Evolutionary conservation across 2,797 vertebrate genomes (phyloP).

Genomic region (Hydrophis major): DNA sequence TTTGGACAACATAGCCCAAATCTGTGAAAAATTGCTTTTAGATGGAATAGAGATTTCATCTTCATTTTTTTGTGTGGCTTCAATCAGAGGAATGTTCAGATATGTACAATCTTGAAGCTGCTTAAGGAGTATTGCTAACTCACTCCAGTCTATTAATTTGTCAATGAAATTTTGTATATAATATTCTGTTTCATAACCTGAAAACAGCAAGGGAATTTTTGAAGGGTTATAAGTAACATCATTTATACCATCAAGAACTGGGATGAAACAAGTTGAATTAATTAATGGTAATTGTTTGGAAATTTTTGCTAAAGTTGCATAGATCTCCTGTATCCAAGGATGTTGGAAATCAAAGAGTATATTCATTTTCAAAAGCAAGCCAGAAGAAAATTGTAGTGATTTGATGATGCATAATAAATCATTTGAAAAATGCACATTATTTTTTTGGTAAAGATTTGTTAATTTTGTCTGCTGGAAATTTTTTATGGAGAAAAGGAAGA

Average conservation of each 20-base stretch:
- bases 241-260: not conserved
- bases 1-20: constrained; percentile 32
- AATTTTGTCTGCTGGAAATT: constrained; percentile 53
- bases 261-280: constrained; percentile 29
- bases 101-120: not conserved
- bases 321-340: constrained; percentile 51
- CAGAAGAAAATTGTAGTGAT: constrained; percentile 47
- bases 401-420: constrained; percentile 47
- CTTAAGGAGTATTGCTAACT: not conserved
- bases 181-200: constrained; percentile 12
- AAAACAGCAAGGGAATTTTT: constrained; percentile 14
- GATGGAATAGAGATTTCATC: not conserved
- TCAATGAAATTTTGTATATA: constrained; percentile 26
- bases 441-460: constrained; percentile 37
- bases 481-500: constrained; percentile 51
- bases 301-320: constrained; percentile 25
- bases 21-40: not conserved
- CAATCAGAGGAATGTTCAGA: rapidly evolving
- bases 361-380: constrained; percentile 50
- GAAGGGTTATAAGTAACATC: constrained; percentile 27
- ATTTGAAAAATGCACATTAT: constrained; percentile 32
- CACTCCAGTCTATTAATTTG: not conserved
- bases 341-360: constrained; percentile 6
- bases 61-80: constrained; percentile 27
- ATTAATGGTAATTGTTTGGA: constrained; percentile 1